Conservation (phyloP, 2,113 vertebrate species). For the Cheirogaleus medius region DNA sequence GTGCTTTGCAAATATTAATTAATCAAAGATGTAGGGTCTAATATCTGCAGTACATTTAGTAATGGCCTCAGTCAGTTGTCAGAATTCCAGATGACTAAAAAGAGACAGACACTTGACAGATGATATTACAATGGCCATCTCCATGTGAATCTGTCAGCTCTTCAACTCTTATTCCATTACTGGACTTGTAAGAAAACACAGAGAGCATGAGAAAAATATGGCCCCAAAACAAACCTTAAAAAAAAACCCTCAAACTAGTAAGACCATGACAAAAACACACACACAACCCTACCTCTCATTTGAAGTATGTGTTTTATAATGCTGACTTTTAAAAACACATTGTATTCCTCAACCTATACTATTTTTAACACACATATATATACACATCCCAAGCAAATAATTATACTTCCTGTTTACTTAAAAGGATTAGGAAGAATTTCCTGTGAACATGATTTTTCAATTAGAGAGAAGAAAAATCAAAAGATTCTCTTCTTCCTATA, state of each 20-base stretch:
- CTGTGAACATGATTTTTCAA: constrained; percentile 83
- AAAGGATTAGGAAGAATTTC: constrained; percentile 80
- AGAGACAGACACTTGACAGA: constrained; percentile 63
- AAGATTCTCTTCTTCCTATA: constrained; percentile 79
- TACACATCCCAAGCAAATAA: constrained; percentile 77
- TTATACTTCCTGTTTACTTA: constrained; percentile 82
- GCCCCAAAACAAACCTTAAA: not conserved
- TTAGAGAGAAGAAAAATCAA: constrained; percentile 77
- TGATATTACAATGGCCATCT: constrained; percentile 33
- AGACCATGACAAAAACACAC: not conserved
- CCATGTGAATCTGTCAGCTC: not conserved
- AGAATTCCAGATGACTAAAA: constrained; percentile 59
- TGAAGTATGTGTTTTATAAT: constrained; percentile 55
- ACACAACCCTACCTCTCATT: constrained; percentile 18
- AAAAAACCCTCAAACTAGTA: not conserved
- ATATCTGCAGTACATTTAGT: constrained; percentile 67
- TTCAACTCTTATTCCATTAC: constrained; percentile 32
- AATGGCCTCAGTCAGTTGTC: constrained; percentile 51
- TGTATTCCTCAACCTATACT: constrained; percentile 47
- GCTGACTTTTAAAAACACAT: constrained; percentile 13
- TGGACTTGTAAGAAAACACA: constrained; percentile 21
- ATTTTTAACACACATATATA: constrained; percentile 45
- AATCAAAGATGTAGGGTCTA: constrained; percentile 55
- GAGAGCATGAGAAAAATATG: constrained; percentile 1
- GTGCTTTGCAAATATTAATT: not conserved